Conservation (phyloP, 2,888 invertebrate genomes). For the Rhaphigaster nebulosa region DNA sequence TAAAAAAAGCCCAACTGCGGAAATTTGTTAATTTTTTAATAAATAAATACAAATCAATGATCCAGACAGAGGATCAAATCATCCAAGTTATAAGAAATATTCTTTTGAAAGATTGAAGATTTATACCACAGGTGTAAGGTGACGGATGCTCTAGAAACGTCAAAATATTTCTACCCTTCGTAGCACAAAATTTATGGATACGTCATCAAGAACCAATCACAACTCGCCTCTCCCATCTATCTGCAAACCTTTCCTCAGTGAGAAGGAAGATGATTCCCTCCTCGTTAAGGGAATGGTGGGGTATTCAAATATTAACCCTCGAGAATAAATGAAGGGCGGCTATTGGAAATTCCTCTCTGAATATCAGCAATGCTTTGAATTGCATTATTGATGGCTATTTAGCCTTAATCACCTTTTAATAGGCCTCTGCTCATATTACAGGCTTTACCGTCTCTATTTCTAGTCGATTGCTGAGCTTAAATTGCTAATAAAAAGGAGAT, state of each 20-base stretch:
- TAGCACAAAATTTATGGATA: background rate
- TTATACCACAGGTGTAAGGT: background rate
- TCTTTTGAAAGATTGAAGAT: background rate
- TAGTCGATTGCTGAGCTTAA: background rate
- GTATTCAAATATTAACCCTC: constrained; percentile 30
- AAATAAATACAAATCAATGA: no score
- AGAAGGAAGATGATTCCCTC: background rate
- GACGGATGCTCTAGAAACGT: background rate
- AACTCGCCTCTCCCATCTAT: background rate
- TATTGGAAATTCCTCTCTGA: constrained; percentile 13
- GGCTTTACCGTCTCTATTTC: background rate
- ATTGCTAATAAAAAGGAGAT: background rate
- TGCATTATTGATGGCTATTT: constrained; percentile 15
- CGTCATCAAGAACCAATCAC: background rate
- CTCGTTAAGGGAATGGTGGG: background rate
- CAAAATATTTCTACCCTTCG: background rate
- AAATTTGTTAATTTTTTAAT: no score
- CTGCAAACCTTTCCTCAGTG: background rate
- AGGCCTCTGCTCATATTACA: background rate
- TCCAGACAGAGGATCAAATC: no score
- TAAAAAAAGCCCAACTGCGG: no score
- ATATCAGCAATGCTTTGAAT: constrained; percentile 20
- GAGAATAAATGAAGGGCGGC: constrained; percentile 11
- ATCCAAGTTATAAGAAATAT: no score
- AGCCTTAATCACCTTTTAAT: constrained; percentile 16